Percentiles rank a stretch among this genome's conserved stretches.
These are phyloP conservation scores for Myripristis murdjan DNA, from an alignment of 2,797 vertebrate genomes.

Conservation along the genomic window DNA sequence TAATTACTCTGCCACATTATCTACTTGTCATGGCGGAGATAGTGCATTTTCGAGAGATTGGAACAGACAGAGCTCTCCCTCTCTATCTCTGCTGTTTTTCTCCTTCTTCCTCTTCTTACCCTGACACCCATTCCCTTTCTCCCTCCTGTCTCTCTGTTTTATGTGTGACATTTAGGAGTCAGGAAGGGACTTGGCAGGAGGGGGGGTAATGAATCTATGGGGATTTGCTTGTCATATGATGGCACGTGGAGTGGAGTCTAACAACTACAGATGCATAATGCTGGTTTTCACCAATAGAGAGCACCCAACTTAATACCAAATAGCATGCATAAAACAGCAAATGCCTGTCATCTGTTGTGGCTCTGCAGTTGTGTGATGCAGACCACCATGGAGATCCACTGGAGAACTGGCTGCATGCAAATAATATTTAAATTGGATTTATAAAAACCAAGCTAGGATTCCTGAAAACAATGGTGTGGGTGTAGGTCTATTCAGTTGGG, in stretches of 20 bases:
- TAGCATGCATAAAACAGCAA: too few species aligned
- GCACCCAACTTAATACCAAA: too few species aligned
- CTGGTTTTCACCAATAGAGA: neutral
- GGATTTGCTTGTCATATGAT: conserved; percentile 48
- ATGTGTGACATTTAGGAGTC: conserved; percentile 76
- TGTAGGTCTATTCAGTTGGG: too few species aligned
- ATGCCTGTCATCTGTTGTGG: too few species aligned
- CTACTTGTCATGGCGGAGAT: conserved; percentile 33
- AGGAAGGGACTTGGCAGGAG: conserved; percentile 52
- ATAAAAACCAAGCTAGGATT: too few species aligned
- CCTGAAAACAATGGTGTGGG: too few species aligned
- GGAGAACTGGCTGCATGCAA: too few species aligned
- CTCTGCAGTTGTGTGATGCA: too few species aligned
- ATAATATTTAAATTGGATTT: too few species aligned
- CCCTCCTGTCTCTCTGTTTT: conserved; percentile 51
- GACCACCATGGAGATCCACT: too few species aligned
- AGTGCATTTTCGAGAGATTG: conserved; percentile 44
- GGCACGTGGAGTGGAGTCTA: conserved; percentile 7
- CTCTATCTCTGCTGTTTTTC: conserved; percentile 16
- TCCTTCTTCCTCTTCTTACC: conserved; percentile 9
- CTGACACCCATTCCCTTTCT: conserved; percentile 17
- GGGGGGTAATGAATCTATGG: conserved; percentile 70
- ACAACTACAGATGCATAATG: conserved; percentile 20
- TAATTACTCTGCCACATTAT: conserved; percentile 31
- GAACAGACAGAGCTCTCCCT: conserved; percentile 1